These are phyloP conservation scores for Peucedramus taeniatus DNA, from an alignment of 2,113 vertebrate species.

Conservation along the genomic window DNA sequence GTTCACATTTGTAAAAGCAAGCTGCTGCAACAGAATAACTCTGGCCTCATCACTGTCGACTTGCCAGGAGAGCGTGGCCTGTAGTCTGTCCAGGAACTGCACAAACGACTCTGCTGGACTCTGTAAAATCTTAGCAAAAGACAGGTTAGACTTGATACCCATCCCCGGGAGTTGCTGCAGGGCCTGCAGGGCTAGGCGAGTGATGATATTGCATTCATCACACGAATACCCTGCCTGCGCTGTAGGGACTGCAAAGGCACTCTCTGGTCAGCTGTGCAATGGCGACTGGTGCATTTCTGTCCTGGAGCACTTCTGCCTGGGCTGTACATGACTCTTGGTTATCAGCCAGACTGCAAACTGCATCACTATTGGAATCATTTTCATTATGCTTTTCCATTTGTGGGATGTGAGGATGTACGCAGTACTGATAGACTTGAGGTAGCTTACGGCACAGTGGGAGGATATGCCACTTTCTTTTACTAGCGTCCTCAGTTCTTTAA, in stretches of 20 bases:
- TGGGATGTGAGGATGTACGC: background rate
- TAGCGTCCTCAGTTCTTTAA: background rate
- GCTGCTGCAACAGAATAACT: background rate
- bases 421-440: background rate
- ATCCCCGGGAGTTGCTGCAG: background rate
- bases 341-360: background rate
- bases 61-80: background rate
- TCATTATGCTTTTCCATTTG: background rate
- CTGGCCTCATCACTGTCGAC: background rate
- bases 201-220: background rate
- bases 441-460: too few species aligned
- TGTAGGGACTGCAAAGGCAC: background rate
- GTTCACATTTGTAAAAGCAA: background rate
- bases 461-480: background rate
- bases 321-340: background rate
- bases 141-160: background rate
- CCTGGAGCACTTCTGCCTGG: background rate
- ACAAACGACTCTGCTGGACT: background rate
- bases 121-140: background rate
- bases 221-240: accelerated
- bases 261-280: accelerated
- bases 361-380: background rate
- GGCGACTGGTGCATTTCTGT: background rate
- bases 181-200: background rate
- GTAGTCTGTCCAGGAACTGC: background rate